Conservation (phyloP, 2,113 vertebrate species). For the Sula dactylatra region DNA sequence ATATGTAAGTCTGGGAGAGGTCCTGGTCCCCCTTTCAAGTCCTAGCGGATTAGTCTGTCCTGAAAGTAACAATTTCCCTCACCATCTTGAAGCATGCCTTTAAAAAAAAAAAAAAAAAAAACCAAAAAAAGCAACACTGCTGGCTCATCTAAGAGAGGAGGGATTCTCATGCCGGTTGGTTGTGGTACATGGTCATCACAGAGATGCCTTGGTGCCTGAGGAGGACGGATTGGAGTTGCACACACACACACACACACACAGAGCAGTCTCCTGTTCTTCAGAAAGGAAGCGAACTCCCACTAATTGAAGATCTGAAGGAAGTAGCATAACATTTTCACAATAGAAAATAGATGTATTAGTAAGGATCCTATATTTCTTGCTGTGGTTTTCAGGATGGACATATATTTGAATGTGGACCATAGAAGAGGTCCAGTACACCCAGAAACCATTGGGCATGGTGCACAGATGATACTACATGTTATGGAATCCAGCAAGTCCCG, state of each 20-base stretch:
- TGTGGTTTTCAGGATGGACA: neutral
- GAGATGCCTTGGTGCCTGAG: neutral
- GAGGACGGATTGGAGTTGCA: neutral
- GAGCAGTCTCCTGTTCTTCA: neutral
- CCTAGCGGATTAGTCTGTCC: neutral
- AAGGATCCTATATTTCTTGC: neutral
- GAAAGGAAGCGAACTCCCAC: neutral
- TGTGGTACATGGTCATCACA: neutral
- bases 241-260: too few relatives aligned
- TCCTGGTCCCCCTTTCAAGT: neutral
- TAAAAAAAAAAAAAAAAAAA: neutral
- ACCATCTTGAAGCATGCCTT: neutral
- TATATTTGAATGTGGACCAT: neutral
- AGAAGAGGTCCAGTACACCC: neutral
- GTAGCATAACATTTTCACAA: neutral
- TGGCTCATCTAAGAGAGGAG: neutral
- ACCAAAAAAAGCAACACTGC: neutral
- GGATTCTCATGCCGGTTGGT: neutral
- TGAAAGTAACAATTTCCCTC: neutral
- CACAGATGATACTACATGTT: fast-evolving
- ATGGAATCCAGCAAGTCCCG: neutral
- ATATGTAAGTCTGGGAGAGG: neutral
- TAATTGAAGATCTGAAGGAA: neutral
- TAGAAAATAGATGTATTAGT: neutral
- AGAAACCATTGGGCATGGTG: neutral